These are phyloP conservation scores for Sciaenops ocellatus DNA, from an alignment of 2,797 vertebrate species.

Conservation along the genomic window DNA sequence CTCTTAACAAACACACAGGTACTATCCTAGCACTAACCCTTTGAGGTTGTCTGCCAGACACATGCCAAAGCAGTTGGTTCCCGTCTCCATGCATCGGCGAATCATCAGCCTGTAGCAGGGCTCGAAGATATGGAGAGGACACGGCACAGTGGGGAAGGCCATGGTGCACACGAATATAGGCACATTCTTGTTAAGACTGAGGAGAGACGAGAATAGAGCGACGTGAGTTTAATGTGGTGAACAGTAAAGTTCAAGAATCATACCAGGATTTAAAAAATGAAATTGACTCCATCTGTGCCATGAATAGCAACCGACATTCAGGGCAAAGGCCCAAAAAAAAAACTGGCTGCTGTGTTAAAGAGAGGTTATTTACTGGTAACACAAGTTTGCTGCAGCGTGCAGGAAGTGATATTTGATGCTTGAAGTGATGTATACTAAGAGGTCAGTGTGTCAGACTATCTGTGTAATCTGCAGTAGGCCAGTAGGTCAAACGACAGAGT, in stretches of 20 bases:
- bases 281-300: background rate
- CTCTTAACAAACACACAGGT: background rate
- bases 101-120: constrained; percentile 95
- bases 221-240: background rate
- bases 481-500: constrained; percentile 51
- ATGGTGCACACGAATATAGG: constrained; percentile 96
- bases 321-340: background rate
- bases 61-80: constrained; percentile 95
- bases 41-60: constrained; percentile 91
- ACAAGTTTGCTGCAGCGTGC: background rate
- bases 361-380: background rate
- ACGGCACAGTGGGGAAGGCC: constrained; percentile 95
- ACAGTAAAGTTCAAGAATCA: too few species aligned
- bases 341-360: background rate
- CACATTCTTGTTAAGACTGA: constrained; percentile 94
- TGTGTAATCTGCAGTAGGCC: constrained; percentile 28
- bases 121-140: constrained; percentile 94
- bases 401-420: constrained; percentile 24
- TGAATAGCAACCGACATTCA: background rate
- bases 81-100: constrained; percentile 93
- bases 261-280: background rate
- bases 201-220: constrained; percentile 7
- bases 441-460: constrained; percentile 44
- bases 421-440: background rate
- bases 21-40: constrained; percentile 76